These are phyloP conservation scores for Adelosebastes latens DNA, from an alignment of 2,797 vertebrate genomes.

Conservation along the genomic window DNA sequence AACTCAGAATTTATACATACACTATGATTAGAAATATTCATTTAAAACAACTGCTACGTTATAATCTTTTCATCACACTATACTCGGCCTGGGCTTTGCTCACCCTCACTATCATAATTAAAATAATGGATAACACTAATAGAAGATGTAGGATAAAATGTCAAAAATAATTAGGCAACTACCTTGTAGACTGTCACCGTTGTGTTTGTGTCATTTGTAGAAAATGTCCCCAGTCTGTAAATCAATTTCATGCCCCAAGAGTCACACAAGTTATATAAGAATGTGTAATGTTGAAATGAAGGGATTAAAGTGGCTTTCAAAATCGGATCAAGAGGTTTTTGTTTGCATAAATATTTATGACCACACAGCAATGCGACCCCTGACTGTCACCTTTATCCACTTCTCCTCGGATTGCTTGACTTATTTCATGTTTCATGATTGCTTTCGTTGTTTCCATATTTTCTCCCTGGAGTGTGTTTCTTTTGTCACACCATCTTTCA, in stretches of 20 bases:
- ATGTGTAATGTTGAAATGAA: slow-evolving; percentile 3
- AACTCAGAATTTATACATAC: not conserved
- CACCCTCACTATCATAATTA: not conserved
- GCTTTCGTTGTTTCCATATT: not conserved
- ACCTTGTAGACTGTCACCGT: not conserved
- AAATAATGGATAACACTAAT: not conserved
- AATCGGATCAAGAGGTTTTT: slow-evolving; percentile 7
- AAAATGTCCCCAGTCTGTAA: not conserved
- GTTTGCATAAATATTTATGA: slow-evolving; percentile 31
- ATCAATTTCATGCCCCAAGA: slow-evolving; percentile 24
- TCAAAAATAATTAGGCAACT: not conserved
- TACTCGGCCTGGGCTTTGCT: not conserved
- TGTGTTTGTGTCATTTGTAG: not conserved
- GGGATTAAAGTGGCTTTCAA: slow-evolving; percentile 1
- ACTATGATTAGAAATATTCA: not conserved
- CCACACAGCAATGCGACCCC: not conserved
- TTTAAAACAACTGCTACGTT: not conserved
- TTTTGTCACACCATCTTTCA: not conserved
- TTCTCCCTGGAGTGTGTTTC: not conserved
- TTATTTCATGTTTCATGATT: not conserved
- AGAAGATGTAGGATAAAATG: not conserved
- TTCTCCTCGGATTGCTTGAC: not conserved
- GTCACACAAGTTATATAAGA: not conserved
- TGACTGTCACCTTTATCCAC: not conserved
- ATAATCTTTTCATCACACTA: not conserved